phyloP scores from a whole-genome alignment of 2,113 vertebrate genomes.

The Galbula dea region DNA sequence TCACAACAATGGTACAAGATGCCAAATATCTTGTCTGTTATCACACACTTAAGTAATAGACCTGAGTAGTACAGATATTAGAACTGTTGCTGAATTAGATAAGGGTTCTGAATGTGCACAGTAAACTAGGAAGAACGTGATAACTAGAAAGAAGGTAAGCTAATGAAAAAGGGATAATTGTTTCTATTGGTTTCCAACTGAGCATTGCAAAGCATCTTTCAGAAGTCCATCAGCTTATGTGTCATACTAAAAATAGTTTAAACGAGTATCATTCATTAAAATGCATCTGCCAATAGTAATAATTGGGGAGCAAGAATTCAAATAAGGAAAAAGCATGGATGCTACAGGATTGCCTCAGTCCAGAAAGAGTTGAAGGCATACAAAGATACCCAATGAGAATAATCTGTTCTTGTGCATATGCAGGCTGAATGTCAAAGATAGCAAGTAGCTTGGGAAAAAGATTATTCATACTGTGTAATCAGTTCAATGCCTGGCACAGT shows the following conservation, averaged over 20 bases:
- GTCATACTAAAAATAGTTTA: not conserved
- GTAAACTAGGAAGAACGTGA: not conserved
- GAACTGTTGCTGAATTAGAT: not conserved
- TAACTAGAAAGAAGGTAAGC: not conserved
- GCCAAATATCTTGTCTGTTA: not conserved
- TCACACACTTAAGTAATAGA: not conserved
- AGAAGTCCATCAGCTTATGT: not conserved
- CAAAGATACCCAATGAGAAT: not conserved
- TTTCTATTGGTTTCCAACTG: not conserved
- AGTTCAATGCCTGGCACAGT: not conserved
- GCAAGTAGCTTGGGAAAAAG: not conserved
- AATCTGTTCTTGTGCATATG: not conserved
- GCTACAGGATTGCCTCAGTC: not conserved
- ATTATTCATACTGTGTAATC: not conserved
- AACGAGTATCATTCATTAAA: not conserved
- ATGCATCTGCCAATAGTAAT: not conserved
- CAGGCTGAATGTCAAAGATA: not conserved
- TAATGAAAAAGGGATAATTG: not conserved
- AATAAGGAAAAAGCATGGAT: not conserved
- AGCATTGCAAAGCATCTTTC: not conserved
- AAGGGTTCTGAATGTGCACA: not conserved
- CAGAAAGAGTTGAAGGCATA: not conserved
- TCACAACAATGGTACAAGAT: not conserved
- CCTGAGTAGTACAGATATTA: not conserved
- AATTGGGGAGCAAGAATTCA: not conserved